Evolutionary conservation across 2,888 invertebrate genomes (phyloP).

Genomic region (Ceramica pisi): DNA sequence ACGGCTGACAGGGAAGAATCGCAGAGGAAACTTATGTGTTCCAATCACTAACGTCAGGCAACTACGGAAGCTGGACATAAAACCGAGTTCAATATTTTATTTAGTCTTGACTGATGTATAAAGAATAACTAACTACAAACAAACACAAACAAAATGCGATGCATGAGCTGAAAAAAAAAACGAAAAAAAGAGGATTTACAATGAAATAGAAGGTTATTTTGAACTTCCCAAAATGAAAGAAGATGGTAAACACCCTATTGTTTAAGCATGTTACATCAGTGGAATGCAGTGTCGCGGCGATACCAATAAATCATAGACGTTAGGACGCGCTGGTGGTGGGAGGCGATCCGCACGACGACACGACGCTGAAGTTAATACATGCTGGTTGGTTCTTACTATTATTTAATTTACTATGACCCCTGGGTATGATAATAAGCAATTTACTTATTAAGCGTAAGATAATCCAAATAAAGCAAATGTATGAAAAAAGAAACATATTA

Average conservation of each 20-base stretch:
- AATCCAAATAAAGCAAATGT: too few relatives aligned
- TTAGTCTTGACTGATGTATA: not conserved
- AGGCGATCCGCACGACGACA: slow-evolving; percentile 29
- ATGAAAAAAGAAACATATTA: too few relatives aligned
- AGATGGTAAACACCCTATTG: not conserved
- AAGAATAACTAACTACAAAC: not conserved
- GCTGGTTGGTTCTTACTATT: not conserved
- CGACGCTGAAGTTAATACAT: not conserved
- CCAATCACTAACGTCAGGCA: not conserved
- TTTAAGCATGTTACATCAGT: not conserved
- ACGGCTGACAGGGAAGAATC: not conserved
- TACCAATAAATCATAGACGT: not conserved
- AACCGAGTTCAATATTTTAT: not conserved
- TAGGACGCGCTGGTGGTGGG: slow-evolving; percentile 14
- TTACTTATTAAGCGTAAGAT: too few relatives aligned
- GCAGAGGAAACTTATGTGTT: not conserved
- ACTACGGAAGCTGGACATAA: too few relatives aligned
- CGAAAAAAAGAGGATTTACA: not conserved
- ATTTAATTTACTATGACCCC: not conserved
- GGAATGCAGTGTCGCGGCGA: not conserved
- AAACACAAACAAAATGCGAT: too few relatives aligned
- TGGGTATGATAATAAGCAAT: not conserved
- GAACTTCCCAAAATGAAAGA: too few relatives aligned
- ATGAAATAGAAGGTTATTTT: not conserved
- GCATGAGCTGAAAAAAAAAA: not conserved